Evolutionary conservation across 2,888 invertebrate genomes (phyloP).

Genomic region (Rutpela maculata): DNA sequence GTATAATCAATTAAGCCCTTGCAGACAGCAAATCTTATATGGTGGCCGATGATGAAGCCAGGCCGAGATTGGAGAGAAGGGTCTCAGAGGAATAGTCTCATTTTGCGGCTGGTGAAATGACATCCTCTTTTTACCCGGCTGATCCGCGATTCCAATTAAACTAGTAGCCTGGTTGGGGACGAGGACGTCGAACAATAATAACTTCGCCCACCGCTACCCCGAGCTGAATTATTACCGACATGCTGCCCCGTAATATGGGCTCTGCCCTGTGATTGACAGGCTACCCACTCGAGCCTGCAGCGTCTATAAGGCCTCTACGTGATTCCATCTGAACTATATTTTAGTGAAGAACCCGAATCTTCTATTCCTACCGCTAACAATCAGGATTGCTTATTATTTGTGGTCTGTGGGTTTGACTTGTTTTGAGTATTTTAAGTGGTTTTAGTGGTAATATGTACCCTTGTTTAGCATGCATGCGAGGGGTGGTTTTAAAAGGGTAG

Average conservation of each 20-base stretch:
- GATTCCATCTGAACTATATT: slow-evolving; percentile 43
- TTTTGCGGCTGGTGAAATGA: slow-evolving; percentile 72
- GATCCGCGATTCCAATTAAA: slow-evolving; percentile 74
- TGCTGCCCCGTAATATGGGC: slow-evolving; percentile 59
- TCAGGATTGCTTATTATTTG: slow-evolving; percentile 53
- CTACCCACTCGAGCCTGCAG: slow-evolving; percentile 41
- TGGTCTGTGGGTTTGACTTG: slow-evolving; percentile 53
- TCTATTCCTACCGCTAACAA: slow-evolving; percentile 47
- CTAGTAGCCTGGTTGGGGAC: slow-evolving; percentile 58
- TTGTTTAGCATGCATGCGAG: slow-evolving; percentile 49
- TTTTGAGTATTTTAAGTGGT: slow-evolving; percentile 54
- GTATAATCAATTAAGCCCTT: slow-evolving; percentile 41
- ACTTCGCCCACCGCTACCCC: slow-evolving; percentile 50
- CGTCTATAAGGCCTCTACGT: slow-evolving; percentile 42
- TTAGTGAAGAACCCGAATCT: slow-evolving; percentile 48
- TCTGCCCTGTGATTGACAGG: slow-evolving; percentile 53
- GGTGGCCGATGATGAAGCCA: slow-evolving; percentile 46
- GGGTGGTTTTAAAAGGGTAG: slow-evolving; percentile 51
- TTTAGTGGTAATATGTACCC: slow-evolving; percentile 55
- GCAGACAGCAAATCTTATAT: slow-evolving; percentile 42
- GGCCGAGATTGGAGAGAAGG: slow-evolving; percentile 62
- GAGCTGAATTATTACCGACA: slow-evolving; percentile 65
- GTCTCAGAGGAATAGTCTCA: slow-evolving; percentile 69
- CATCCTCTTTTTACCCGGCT: slow-evolving; percentile 73
- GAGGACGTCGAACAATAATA: slow-evolving; percentile 49